Evolutionary conservation across 1,140 invertebrate genomes (phyloP).

Genomic region (Sarcophaga bullata): DNA sequence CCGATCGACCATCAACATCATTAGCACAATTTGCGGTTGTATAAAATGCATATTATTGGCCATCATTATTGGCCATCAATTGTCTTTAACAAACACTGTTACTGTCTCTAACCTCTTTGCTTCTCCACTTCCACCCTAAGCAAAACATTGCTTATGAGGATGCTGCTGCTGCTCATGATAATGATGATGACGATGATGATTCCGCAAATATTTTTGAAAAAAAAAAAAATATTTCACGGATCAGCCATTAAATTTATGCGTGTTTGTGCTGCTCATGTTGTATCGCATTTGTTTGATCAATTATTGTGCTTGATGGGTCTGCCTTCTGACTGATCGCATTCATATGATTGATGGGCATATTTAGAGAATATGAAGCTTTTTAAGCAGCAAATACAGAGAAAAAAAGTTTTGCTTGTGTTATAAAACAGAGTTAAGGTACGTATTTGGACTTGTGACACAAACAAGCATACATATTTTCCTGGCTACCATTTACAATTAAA

Average conservation of each 20-base stretch:
- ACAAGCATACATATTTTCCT: too few relatives aligned
- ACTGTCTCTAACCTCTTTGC: not conserved
- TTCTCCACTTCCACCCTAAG: not conserved
- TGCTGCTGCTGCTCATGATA: not conserved
- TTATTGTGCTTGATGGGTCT: not conserved
- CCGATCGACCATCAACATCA: not conserved
- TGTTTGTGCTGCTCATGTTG: not conserved
- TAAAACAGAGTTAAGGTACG: too few relatives aligned
- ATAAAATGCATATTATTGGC: slow-evolving; percentile 26
- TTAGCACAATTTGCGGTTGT: slow-evolving; percentile 29
- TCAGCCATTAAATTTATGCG: not conserved
- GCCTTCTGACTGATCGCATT: slow-evolving; percentile 8
- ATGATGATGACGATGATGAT: slow-evolving; percentile 11
- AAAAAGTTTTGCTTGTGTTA: too few relatives aligned
- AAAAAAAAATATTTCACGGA: slow-evolving; percentile 9
- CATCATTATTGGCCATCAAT: slow-evolving; percentile 28
- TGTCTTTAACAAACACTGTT: not conserved
- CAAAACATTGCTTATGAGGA: not conserved
- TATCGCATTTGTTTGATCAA: slow-evolving; percentile 26
- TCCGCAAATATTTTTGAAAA: not conserved
- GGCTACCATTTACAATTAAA: too few relatives aligned
- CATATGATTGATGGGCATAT: not conserved
- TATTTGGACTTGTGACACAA: too few relatives aligned
- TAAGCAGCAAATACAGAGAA: too few relatives aligned
- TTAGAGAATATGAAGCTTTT: too few relatives aligned